Evolutionary conservation across 2,113 vertebrate genomes (phyloP).

Genomic region (Cyanoliseus patagonus): DNA sequence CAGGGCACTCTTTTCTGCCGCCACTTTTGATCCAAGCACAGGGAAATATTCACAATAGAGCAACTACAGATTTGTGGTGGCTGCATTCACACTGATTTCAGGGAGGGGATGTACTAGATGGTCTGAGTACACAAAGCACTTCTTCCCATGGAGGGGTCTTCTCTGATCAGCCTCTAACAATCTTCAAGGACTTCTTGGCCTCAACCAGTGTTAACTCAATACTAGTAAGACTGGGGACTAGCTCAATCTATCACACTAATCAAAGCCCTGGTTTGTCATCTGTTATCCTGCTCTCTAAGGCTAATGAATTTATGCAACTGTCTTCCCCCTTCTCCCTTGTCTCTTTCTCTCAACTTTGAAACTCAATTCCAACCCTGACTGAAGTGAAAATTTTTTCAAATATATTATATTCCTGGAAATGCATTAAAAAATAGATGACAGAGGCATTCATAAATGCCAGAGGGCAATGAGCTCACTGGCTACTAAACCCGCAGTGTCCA

Average conservation of each 20-base stretch:
- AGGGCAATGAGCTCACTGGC: not conserved
- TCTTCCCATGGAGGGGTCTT: not conserved
- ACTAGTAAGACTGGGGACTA: not conserved
- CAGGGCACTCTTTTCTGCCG: not conserved
- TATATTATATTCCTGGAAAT: not conserved
- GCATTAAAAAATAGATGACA: not conserved
- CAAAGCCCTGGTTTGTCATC: not conserved
- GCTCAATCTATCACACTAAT: not conserved
- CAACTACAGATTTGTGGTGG: not conserved
- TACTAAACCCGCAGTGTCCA: not conserved
- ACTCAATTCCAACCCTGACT: not conserved
- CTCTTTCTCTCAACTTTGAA: not conserved
- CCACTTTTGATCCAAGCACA: not conserved
- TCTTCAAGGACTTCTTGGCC: not conserved
- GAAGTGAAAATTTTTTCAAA: not conserved
- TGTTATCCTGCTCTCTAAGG: not conserved
- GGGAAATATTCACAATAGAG: not conserved
- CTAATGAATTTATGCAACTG: not conserved
- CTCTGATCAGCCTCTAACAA: not conserved
- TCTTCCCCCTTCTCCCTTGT: not conserved
- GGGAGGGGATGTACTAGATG: not conserved
- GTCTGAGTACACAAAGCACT: not conserved
- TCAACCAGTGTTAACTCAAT: not conserved
- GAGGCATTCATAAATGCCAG: not conserved
- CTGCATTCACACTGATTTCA: not conserved